A percentile compares a stretch with the other conserved stretches of the same genome.
Conservation (phyloP, 1,140 invertebrate genomes). For the Lepidurus arcticus region DNA sequence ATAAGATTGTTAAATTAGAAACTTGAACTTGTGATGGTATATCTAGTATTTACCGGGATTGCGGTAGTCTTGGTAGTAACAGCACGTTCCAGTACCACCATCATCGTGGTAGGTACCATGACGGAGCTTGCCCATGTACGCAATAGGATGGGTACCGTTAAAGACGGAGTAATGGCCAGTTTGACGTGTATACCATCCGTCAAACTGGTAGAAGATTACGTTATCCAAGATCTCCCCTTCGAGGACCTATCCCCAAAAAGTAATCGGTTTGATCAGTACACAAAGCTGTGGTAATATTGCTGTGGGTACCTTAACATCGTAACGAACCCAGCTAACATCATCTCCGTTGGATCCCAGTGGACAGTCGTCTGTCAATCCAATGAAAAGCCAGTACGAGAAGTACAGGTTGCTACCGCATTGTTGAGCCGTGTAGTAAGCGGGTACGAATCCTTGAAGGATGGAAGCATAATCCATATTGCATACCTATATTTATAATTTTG, state of each 20-base stretch:
- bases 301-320: conserved; percentile 36
- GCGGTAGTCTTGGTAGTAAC: conserved; percentile 39
- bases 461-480: conserved; percentile 36
- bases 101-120: conserved; percentile 40
- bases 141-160: conserved; percentile 37
- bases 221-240: conserved; percentile 36
- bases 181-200: conserved; percentile 39
- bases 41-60: conserved; percentile 36
- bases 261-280: neutral
- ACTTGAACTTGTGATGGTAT: neutral
- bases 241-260: conserved; percentile 4
- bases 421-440: conserved; percentile 32
- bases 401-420: conserved; percentile 31
- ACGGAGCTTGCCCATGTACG: conserved; percentile 38
- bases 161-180: conserved; percentile 37
- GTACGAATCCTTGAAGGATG: conserved; percentile 30
- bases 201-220: conserved; percentile 39
- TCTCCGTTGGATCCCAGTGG: conserved; percentile 32
- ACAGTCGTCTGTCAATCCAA: conserved; percentile 38
- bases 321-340: conserved; percentile 36
- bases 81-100: conserved; percentile 39
- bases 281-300: neutral
- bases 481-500: conserved; percentile 22
- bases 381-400: conserved; percentile 38
- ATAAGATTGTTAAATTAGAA: neutral